A percentile compares a stretch with the other conserved stretches of the same genome.
Evolutionary conservation across 2,113 vertebrate species (phyloP).

Genomic region (Isichthys henryi): DNA sequence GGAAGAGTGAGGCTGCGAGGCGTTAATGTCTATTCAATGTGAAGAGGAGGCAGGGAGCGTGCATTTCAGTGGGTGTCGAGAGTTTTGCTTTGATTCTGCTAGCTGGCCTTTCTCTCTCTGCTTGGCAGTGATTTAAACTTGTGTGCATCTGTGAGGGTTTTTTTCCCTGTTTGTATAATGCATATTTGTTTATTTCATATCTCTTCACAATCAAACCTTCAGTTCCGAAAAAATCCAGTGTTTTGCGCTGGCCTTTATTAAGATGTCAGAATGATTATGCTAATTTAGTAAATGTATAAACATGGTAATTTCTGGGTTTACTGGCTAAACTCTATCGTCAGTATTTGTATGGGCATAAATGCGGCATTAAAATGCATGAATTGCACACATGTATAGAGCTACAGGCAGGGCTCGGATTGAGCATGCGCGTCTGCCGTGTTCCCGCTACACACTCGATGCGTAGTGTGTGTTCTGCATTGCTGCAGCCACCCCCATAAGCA

Average conservation of each 20-base stretch:
- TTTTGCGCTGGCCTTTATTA: not conserved
- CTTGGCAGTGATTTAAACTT: not conserved
- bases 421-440: not conserved
- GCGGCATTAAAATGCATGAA: not conserved
- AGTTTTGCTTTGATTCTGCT: not conserved
- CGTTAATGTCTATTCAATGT: constrained; percentile 1
- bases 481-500: not conserved
- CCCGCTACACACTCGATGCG: not conserved
- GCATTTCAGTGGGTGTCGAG: not conserved
- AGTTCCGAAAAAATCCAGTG: not conserved
- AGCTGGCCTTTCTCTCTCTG: not conserved
- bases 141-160: constrained; percentile 9
- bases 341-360: not conserved
- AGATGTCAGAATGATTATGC: not conserved
- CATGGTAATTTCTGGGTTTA: not conserved
- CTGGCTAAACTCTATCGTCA: not conserved
- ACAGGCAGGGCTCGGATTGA: not conserved
- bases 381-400: not conserved
- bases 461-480: not conserved
- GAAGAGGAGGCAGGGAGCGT: not conserved
- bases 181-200: not conserved
- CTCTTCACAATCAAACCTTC: not conserved
- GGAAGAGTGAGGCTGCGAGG: not conserved
- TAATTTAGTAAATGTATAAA: not conserved
- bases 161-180: not conserved